Percentiles rank a stretch among this genome's conserved stretches.
phyloP scores from a whole-genome alignment of 2,113 vertebrate species.

The Microcebus griseorufus region DNA sequence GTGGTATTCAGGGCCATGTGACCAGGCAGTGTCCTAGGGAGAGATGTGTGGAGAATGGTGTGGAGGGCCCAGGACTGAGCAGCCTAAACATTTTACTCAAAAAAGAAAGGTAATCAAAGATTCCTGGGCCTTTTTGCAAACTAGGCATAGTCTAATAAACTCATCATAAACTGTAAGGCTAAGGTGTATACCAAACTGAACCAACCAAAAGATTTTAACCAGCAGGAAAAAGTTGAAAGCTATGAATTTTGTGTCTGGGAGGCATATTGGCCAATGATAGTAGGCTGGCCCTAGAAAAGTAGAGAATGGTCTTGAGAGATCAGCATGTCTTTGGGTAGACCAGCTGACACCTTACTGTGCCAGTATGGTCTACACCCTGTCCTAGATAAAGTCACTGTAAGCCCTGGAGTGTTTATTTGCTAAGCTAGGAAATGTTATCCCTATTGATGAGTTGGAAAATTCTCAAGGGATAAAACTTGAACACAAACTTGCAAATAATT shows the following conservation, averaged over 20 bases:
- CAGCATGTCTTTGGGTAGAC: neutral
- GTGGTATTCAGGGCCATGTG: neutral
- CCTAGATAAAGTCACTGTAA: neutral
- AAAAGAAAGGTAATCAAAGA: neutral
- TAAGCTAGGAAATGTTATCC: neutral
- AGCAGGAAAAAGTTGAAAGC: neutral
- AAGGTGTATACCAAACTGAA: neutral
- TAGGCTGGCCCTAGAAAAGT: neutral
- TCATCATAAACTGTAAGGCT: neutral
- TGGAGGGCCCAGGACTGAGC: neutral
- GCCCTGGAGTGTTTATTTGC: neutral
- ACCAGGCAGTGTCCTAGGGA: neutral
- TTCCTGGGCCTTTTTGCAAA: neutral
- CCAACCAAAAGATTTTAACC: neutral
- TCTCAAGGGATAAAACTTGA: conserved; percentile 9
- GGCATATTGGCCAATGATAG: neutral
- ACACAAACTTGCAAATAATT: conserved; percentile 21
- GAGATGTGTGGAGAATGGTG: neutral
- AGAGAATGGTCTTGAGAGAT: neutral
- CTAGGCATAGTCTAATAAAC: neutral
- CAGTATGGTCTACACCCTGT: neutral
- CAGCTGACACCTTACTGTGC: neutral
- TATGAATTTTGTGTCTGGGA: neutral
- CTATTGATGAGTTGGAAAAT: neutral
- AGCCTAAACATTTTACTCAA: neutral